Conservation (phyloP, 2,888 invertebrate genomes). For the Lycaena phlaeas region DNA sequence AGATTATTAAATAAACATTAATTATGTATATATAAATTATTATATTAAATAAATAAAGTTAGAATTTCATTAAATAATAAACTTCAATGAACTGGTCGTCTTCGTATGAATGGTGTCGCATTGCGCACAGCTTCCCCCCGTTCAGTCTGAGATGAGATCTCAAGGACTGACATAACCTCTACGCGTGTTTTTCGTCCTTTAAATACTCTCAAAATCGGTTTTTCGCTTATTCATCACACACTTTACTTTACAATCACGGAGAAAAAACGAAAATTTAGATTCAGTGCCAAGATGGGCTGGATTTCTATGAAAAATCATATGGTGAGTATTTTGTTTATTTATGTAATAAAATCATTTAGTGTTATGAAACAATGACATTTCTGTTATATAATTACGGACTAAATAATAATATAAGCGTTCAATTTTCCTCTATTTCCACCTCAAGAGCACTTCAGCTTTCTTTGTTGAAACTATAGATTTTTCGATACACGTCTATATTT, state of each 20-base stretch:
- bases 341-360: neutral
- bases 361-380: neutral
- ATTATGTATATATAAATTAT: no score
- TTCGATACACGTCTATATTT: no score
- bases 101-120: constrained; percentile 52
- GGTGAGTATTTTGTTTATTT: constrained; percentile 40
- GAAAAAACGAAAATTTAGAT: constrained; percentile 46
- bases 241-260: constrained; percentile 34
- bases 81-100: constrained; percentile 13
- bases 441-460: no score
- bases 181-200: constrained; percentile 18
- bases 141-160: constrained; percentile 61
- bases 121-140: constrained; percentile 66
- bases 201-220: neutral
- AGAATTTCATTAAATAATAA: neutral
- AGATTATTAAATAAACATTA: neutral
- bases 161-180: constrained; percentile 56
- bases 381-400: no score
- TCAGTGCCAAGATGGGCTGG: constrained; percentile 61
- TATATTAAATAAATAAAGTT: no score
- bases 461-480: no score
- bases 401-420: no score
- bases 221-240: neutral
- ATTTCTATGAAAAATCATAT: constrained; percentile 70
- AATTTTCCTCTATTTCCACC: no score